Evolutionary conservation across 2,113 vertebrate species (phyloP), one percentile per base, ranked within the genome.

Genomic region (Oriolus oriolus): DNA sequence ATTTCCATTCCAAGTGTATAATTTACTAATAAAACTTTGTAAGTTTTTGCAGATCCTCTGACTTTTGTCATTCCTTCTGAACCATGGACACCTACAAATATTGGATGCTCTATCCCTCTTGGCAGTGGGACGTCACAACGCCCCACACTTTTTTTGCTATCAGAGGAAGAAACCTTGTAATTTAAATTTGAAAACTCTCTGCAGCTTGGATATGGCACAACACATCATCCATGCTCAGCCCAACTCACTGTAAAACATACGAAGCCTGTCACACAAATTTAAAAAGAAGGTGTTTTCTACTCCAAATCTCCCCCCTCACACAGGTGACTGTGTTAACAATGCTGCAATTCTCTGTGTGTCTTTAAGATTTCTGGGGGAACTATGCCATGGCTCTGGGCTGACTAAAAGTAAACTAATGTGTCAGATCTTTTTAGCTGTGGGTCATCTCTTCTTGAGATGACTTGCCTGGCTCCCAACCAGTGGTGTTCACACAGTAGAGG

Each of bases 41-140:
- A 74, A 19, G 17, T 65, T 64, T 39, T 57, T 49, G 19, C 10
- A 39, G 42, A 56, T 10, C 5, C 50, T n/a, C 30, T 56, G 30
- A 30, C 23, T 41, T 66, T 57, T 21, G 12, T 49, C 4, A 23
- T 26, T 57, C 16, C 30, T 66, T 66, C 42, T 75, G 52, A 76
- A 3, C 26, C 10, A 66, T 4, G 8, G 10, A 10, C 20, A 66
- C 17, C 21, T 66, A 85, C 24, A 22, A 41, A 65, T 41, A 41
- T 1, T n/a, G 30, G 17, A 2, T 30, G 6, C 30, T 57, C 16
- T 8, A 35, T 30, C 42, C 18, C 19, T 7, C 20, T 35, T 7
- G 3, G 42, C 7, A 3, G 35, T 56, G 19, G 8, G 12, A 54
- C 3, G 1, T 65, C 31, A 47, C 13, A 70, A 57, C 0, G 2